Conservation (phyloP, 2,113 vertebrate genomes). For the Cryptomyrus ogoouensis region DNA sequence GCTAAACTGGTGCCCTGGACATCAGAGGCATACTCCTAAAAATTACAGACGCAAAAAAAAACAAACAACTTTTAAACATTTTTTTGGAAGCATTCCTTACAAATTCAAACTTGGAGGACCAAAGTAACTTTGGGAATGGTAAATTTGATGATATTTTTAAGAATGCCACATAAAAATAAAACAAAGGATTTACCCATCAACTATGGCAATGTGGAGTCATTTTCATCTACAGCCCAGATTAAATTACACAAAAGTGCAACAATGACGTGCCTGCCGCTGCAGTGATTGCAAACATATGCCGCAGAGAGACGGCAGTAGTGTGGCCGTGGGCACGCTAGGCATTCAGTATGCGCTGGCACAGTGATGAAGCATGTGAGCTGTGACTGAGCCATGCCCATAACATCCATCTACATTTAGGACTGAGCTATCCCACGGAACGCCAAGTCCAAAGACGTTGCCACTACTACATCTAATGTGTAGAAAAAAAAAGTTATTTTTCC, state of each 20-base stretch:
- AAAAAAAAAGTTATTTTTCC: not conserved
- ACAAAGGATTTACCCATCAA: constrained; percentile 26
- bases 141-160: constrained; percentile 21
- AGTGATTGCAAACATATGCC: constrained; percentile 59
- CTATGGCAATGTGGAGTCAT: constrained; percentile 21
- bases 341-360: constrained; percentile 47
- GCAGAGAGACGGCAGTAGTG: constrained; percentile 31
- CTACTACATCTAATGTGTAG: not conserved
- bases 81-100: constrained; percentile 21
- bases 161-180: constrained; percentile 20
- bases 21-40: constrained; percentile 31
- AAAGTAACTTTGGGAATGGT: constrained; percentile 24
- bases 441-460: not conserved
- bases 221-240: constrained; percentile 33
- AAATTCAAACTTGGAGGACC: constrained; percentile 25
- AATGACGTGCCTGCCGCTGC: constrained; percentile 43
- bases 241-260: constrained; percentile 37
- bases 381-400: constrained; percentile 37
- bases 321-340: constrained; percentile 38
- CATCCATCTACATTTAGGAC: not conserved
- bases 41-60: constrained; percentile 20
- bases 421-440: not conserved
- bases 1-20: constrained; percentile 13
- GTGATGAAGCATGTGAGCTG: constrained; percentile 39
- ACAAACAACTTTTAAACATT: constrained; percentile 11